These are phyloP conservation scores for Strix uralensis DNA, from an alignment of 2,113 vertebrate species.

Conservation along the genomic window DNA sequence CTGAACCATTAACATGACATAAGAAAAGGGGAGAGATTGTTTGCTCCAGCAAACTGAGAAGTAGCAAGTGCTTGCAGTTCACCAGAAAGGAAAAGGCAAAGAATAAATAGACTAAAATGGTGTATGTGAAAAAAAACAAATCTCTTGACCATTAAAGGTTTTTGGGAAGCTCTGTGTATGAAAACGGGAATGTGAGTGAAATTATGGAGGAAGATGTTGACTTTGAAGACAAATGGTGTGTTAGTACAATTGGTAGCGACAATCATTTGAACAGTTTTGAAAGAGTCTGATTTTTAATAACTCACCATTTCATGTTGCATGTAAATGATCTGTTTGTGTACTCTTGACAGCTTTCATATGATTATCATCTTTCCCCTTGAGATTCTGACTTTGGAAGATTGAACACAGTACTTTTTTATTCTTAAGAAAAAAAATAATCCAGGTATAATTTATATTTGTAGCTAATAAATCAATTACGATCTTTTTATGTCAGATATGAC, in stretches of 20 bases:
- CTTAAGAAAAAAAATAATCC: neutral
- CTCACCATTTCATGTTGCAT: neutral
- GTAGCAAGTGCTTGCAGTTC: neutral
- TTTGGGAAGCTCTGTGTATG: neutral
- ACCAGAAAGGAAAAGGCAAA: neutral
- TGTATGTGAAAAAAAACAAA: neutral
- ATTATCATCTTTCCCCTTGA: neutral
- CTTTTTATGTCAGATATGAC: conserved; percentile 18
- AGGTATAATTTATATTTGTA: conserved; percentile 57
- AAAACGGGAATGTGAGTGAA: neutral
- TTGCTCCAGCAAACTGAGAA: neutral
- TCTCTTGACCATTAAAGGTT: neutral
- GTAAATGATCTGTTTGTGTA: conserved; percentile 11
- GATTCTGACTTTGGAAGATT: neutral
- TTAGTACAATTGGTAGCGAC: neutral
- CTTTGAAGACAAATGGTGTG: neutral
- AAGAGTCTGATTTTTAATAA: neutral
- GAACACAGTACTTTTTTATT: conserved; percentile 26
- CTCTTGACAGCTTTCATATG: neutral
- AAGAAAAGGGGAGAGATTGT: neutral
- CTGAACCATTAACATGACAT: neutral
- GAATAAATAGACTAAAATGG: neutral
- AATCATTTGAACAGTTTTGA: neutral
- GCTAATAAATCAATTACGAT: neutral
- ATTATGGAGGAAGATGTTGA: neutral